These are phyloP conservation scores for Loriculus beryllinus DNA, from an alignment of 2,797 vertebrate genomes.

Conservation along the genomic window DNA sequence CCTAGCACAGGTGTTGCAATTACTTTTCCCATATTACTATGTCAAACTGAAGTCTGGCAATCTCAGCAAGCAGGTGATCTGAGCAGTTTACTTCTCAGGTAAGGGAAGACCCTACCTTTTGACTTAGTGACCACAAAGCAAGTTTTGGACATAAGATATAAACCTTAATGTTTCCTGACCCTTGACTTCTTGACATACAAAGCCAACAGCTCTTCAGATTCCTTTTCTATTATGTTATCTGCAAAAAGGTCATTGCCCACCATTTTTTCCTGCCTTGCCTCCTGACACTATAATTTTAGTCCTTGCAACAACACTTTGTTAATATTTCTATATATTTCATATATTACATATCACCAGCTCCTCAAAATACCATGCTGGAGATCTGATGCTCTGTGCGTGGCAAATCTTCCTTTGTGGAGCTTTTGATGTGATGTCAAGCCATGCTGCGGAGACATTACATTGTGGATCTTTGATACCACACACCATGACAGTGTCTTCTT, in stretches of 20 bases:
- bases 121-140: background rate
- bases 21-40: background rate
- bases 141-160: accelerated
- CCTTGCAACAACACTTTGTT: background rate
- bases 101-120: background rate
- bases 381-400: slow-evolving; percentile 2
- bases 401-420: slow-evolving; percentile 9
- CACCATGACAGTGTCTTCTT: slow-evolving; percentile 38
- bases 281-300: background rate
- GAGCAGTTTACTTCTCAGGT: background rate
- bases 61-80: background rate
- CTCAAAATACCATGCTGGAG: background rate
- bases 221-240: background rate
- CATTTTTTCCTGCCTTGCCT: background rate
- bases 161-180: background rate
- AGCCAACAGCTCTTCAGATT: background rate
- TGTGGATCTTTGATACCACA: slow-evolving; percentile 25
- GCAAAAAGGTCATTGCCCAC: background rate
- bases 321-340: background rate
- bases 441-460: background rate
- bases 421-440: slow-evolving; percentile 52
- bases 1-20: background rate
- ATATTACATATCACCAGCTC: background rate
- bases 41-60: background rate
- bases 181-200: background rate